Conservation (phyloP, 2,113 vertebrate species). For the human (Homo sapiens) region GRCh38 chr5:83508501-83509000, state of each 20-base stretch:
- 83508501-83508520: neutral
- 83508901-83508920: neutral
- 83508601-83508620: neutral
- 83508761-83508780: neutral
- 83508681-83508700: slow-evolving; percentile 13
- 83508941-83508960: neutral
- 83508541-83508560: neutral
- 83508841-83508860: neutral
- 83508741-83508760: neutral
- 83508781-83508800: neutral
- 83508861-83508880: neutral
- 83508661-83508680: neutral
- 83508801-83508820: neutral
- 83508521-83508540: neutral
- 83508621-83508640: neutral
- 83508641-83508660: slow-evolving; percentile 36
- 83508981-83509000: neutral
- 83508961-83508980: neutral
- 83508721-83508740: neutral
- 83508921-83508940: neutral
- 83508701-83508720: neutral
- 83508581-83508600: neutral
- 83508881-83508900: neutral
- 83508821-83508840: neutral
- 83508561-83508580: neutral